Evolutionary conservation across 2,888 invertebrate species (phyloP), one percentile per base, ranked within the genome.

Genomic region (Ichneumoninae sp.): DNA sequence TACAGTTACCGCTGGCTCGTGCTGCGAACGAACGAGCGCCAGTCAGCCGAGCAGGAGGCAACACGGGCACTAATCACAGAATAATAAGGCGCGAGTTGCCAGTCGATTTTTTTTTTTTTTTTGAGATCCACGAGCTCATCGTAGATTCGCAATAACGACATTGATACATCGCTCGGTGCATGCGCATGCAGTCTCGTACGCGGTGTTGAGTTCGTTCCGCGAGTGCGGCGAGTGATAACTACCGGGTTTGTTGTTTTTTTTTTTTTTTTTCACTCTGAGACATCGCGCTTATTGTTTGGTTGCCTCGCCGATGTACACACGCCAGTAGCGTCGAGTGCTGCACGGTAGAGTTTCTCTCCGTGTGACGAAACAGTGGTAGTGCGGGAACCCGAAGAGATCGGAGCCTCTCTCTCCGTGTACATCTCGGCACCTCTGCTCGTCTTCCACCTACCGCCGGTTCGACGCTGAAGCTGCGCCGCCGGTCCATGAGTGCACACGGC

Each of bases 1-100:
- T 92, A 92, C 92, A 91, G 92, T 92, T 92, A 92, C 89, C 87
- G 91, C 90, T 90, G 90, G 89, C 88, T 87, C 89, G 88, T 88
- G 89, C 88, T 88, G 88, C 89, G 88, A 89, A 90, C 89, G 88
- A 88, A 86, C 88, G 88, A 88, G 85, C 88, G 57, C 69, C 44
- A 68, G 69, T 73, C 63, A 81, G 16, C 52, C 60, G 40, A 36
- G 22, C 60, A 50, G 40, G 30, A 57, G 47, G 13, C 22, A 69
- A 63, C 22, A 36, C n/a, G 22, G 50, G 33, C 16, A 22, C 47
- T 70, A 44, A 63, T 60, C 47, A 65, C 70, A 52, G 54, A 66
- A 33, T 36, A 47, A 3, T 13, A 30, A 47, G 52, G 22, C 74
- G 69, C 75, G 74, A 57, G 73, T 57, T 13, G 16, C 16, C 0